A percentile compares a stretch with the other conserved stretches of the same genome.
Evolutionary conservation across 2,113 vertebrate genomes (phyloP).

Genomic region (Chaetura pelagica): DNA sequence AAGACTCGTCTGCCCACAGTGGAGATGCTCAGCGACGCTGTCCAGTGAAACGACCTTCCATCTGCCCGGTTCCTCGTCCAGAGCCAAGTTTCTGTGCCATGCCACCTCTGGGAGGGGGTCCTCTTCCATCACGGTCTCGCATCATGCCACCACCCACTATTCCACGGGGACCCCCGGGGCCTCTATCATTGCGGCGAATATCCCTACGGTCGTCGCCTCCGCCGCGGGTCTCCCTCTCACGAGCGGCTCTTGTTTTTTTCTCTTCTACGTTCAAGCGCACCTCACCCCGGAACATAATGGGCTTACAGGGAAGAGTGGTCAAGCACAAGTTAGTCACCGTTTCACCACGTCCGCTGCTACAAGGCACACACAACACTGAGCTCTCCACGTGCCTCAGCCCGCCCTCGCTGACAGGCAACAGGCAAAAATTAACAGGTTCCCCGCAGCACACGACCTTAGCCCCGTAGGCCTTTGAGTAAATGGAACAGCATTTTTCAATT

Average conservation of each 20-base stretch:
- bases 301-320: slow-evolving; percentile 76
- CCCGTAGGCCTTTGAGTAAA: not conserved
- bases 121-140: slow-evolving; percentile 91
- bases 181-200: slow-evolving; percentile 89
- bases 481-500: accelerated
- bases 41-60: slow-evolving; percentile 90
- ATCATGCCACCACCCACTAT: slow-evolving; percentile 93
- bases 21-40: slow-evolving; percentile 86
- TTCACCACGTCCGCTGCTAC: not conserved
- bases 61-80: slow-evolving; percentile 85
- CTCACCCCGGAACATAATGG: slow-evolving; percentile 97
- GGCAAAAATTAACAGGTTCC: accelerated
- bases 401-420: accelerated
- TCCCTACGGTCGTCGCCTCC: slow-evolving; percentile 91
- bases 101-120: slow-evolving; percentile 87
- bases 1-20: slow-evolving; percentile 64
- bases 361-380: accelerated
- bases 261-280: slow-evolving; percentile 98
- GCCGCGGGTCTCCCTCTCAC: slow-evolving; percentile 89
- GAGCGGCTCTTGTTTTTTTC: slow-evolving; percentile 94
- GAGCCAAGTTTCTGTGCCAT: slow-evolving; percentile 91
- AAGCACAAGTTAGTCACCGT: slow-evolving; percentile 13
- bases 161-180: slow-evolving; percentile 88
- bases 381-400: not conserved
- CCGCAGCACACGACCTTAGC: not conserved